phyloP scores from a whole-genome alignment of 2,797 vertebrate genomes.

The Hydrolagus colliei region DNA sequence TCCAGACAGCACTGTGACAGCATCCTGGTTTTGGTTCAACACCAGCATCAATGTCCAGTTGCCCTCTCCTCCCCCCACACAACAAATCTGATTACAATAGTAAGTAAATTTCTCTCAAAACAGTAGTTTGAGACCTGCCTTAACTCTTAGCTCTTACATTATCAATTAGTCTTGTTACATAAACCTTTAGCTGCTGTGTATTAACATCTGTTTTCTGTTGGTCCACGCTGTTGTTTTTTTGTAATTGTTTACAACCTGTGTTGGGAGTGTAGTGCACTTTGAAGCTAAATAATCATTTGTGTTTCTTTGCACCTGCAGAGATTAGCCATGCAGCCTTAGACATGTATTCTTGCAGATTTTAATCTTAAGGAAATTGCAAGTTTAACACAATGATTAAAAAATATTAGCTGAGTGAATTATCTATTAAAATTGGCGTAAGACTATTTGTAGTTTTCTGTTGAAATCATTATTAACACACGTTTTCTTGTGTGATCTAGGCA shows the following conservation, averaged over 20 bases:
- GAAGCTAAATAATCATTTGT: no score
- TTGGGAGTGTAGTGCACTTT: background rate
- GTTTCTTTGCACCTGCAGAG: no score
- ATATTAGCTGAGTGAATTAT: background rate
- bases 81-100: background rate
- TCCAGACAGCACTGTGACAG: background rate
- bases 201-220: background rate
- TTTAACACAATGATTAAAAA: background rate
- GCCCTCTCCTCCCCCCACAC: no score
- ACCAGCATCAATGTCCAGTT: no score
- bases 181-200: background rate
- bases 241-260: no score
- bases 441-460: background rate
- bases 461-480: background rate
- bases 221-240: background rate
- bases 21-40: background rate
- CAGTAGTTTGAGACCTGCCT: background rate
- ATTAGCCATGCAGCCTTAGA: no score
- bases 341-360: no score
- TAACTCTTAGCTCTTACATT: background rate
- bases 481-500: slow-evolving; percentile 58
- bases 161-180: background rate
- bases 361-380: no score
- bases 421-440: background rate
- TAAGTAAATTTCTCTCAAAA: background rate